Evolutionary conservation across 2,888 invertebrate genomes (phyloP).

Genomic region (Pandemis heparana): DNA sequence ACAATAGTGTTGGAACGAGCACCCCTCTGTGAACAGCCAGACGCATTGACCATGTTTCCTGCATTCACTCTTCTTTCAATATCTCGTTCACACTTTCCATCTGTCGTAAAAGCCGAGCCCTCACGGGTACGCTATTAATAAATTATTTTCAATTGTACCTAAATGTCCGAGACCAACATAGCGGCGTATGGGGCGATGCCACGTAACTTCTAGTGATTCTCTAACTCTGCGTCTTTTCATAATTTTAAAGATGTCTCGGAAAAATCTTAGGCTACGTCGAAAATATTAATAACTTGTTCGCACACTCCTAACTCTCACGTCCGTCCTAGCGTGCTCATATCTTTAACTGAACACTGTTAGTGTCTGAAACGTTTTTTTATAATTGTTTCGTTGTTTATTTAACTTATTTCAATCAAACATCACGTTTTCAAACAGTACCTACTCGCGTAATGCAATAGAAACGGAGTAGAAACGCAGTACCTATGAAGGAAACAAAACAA

Average conservation of each 20-base stretch:
- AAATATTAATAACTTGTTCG: not conserved
- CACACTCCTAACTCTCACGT: not conserved
- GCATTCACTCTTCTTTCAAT: no score
- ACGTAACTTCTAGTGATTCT: not conserved
- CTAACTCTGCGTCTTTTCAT: slow-evolving; percentile 2
- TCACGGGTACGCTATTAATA: no score
- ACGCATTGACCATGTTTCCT: no score
- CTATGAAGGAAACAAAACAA: slow-evolving; percentile 2
- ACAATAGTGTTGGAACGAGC: no score
- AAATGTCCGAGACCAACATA: not conserved
- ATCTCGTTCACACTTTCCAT: no score
- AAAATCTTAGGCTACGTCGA: not conserved
- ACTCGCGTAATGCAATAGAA: not conserved
- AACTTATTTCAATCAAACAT: not conserved
- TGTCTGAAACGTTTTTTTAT: not conserved
- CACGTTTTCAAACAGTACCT: not conserved
- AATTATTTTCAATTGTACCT: not conserved
- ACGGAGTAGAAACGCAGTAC: not conserved
- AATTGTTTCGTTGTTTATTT: not conserved
- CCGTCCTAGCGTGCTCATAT: not conserved
- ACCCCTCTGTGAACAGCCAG: no score
- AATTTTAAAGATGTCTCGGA: not conserved
- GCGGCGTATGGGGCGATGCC: not conserved
- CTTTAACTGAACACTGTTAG: not conserved
- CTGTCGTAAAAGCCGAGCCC: no score